These are phyloP conservation scores for Perizoma affinitatum DNA, from an alignment of 2,888 invertebrate species.

Conservation along the genomic window DNA sequence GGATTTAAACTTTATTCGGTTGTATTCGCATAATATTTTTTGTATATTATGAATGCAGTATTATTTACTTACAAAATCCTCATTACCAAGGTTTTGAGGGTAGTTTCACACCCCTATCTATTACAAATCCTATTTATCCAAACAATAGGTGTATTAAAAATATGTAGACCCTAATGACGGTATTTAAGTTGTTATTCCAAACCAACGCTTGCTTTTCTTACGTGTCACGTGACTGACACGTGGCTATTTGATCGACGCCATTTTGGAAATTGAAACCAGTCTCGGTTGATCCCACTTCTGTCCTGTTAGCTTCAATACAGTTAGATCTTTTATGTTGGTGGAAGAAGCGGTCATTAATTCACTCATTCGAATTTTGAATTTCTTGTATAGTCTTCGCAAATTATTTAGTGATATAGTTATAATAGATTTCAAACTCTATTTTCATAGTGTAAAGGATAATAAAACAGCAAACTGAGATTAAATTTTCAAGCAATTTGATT, in stretches of 20 bases:
- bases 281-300: conserved; percentile 32
- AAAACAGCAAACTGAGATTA: conserved; percentile 12
- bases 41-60: conserved; percentile 8
- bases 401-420: conserved; percentile 17
- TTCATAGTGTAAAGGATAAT: not conserved
- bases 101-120: conserved; percentile 64
- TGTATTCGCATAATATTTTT: too few species aligned
- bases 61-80: conserved; percentile 30
- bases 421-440: conserved; percentile 34
- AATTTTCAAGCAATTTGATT: conserved; percentile 53
- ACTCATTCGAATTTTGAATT: conserved; percentile 72
- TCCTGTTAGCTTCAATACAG: not conserved
- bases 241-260: conserved; percentile 60
- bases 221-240: conserved; percentile 73
- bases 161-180: conserved; percentile 74
- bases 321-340: conserved; percentile 43
- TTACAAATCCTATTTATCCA: conserved; percentile 69
- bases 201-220: conserved; percentile 76
- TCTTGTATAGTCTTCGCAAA: conserved; percentile 34
- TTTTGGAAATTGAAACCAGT: conserved; percentile 58
- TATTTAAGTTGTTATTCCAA: conserved; percentile 78
- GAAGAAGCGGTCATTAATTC: conserved; percentile 68
- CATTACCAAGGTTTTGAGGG: conserved; percentile 35
- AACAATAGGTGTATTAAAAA: conserved; percentile 62
- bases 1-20: too few species aligned